A percentile compares a stretch with the other conserved stretches of the same genome.
These are phyloP conservation scores for Sphinx pinastri DNA, from an alignment of 2,888 invertebrate genomes.

Conservation along the genomic window DNA sequence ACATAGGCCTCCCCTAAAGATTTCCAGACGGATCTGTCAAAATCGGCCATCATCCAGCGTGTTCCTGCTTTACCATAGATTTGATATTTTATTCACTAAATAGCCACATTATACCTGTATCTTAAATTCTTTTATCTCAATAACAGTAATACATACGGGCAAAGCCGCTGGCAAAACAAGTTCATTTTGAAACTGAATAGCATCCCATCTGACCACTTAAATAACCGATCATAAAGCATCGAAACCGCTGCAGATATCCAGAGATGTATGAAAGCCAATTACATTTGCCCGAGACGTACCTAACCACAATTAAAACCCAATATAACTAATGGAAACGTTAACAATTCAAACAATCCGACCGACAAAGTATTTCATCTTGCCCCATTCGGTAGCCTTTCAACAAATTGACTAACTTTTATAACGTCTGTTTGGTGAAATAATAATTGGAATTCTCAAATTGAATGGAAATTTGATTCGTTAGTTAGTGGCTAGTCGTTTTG, in stretches of 20 bases:
- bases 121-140: too few relatives aligned
- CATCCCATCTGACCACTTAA: neutral
- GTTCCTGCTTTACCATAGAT: too few relatives aligned
- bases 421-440: neutral
- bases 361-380: constrained; percentile 7
- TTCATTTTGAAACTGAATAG: neutral
- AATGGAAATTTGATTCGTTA: neutral
- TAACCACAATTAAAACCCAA: constrained; percentile 49
- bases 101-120: too few relatives aligned
- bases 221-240: neutral
- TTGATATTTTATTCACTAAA: too few relatives aligned
- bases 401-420: constrained; percentile 20
- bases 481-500: neutral
- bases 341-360: constrained; percentile 14
- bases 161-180: too few relatives aligned
- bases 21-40: too few relatives aligned
- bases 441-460: neutral
- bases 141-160: too few relatives aligned
- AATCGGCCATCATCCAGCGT: too few relatives aligned
- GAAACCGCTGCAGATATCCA: constrained; percentile 27
- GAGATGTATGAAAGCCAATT: constrained; percentile 44
- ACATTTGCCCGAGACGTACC: constrained; percentile 43
- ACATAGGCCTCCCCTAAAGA: too few relatives aligned
- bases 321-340: constrained; percentile 48
- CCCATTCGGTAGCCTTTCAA: constrained; percentile 4